Base-by-base conservation (phyloP, 2,888 invertebrate species). In the Drosophila niveifrons region DNA sequence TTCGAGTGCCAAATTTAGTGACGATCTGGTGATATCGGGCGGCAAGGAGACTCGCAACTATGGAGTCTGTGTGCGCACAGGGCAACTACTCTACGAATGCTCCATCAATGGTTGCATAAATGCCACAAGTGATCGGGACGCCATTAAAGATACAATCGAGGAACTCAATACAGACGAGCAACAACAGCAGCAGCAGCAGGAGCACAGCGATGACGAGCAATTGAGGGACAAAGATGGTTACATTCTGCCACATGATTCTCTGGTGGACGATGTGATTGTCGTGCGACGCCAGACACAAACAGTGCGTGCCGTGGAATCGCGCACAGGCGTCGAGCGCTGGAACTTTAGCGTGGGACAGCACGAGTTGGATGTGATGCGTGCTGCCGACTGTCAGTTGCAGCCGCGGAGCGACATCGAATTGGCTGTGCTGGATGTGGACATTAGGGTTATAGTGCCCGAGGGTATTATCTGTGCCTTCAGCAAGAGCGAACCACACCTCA, bases 341-440 rank as follows among this genome's bases (percentile, higher is more conserved):
- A 98, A 98, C 93, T 98, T 98, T 91, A 98, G 98, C 92, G 98
- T 98, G 18, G 98, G 96, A 0, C 96, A 96, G 78, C 97, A 98
- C 91, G 96, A 98, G 80, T 90, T 98, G 53, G 95, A 95, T 61
- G 66, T 95, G 87, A 88, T 94, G 62, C 92, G 93, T 62, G 92
- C 93, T 48, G 89, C 90, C 39, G 94, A 94, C 67, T 95, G 95
- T 65, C 92, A 90, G 58, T 75, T 88, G 53, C 80, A 82, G 48
- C 62, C 84, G n/a, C 87, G 83, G 11, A 90, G 75, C 44, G 90
- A 92, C 1, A 36, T 90, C 18, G 91, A 92, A 62, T 74, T 90
- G 68, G 89, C 90, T 2, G 79, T 92, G 0, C 73, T 92, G 4
- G 93, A 94, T 78, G 93, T 95, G 75, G 94, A 94, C 55, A 92